A percentile compares a stretch with the other conserved stretches of the same genome.
Conservation (phyloP, 2,888 invertebrate genomes). For the Helobdella robusta region DNA sequence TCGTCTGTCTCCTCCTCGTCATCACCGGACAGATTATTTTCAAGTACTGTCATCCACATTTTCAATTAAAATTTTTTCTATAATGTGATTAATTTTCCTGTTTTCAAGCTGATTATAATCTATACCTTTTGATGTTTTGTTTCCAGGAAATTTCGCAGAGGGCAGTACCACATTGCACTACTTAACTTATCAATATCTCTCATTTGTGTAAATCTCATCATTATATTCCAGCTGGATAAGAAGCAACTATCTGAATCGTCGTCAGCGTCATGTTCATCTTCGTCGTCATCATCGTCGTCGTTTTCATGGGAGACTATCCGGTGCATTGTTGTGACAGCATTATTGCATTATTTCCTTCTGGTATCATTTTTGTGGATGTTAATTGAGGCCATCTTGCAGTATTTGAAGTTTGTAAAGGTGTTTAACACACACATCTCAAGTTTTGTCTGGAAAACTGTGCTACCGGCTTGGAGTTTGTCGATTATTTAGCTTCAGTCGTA, state of each 20-base stretch:
- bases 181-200: slow-evolving; percentile 60
- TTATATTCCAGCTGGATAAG: slow-evolving; percentile 44
- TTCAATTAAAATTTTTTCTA: not conserved
- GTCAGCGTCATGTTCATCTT: not conserved
- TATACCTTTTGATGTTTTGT: not conserved
- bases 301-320: slow-evolving; percentile 43
- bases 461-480: slow-evolving; percentile 55
- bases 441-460: slow-evolving; percentile 58
- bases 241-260: not conserved
- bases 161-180: slow-evolving; percentile 59
- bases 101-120: no score
- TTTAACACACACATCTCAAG: slow-evolving; percentile 56
- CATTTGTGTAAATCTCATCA: slow-evolving; percentile 55
- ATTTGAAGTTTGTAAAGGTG: slow-evolving; percentile 61
- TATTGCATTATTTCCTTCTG: slow-evolving; percentile 61
- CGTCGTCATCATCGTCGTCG: slow-evolving; percentile 1
- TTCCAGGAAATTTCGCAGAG: slow-evolving; percentile 16
- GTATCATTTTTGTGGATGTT: slow-evolving; percentile 66
- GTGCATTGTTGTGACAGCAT: slow-evolving; percentile 58
- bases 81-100: no score
- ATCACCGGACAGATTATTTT: slow-evolving; percentile 8
- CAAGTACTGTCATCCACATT: no score
- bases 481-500: not conserved
- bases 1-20: not conserved
- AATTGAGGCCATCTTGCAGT: slow-evolving; percentile 61